Evolutionary conservation across 2,113 vertebrate species (phyloP).

Genomic region (Pedionomus torquatus): DNA sequence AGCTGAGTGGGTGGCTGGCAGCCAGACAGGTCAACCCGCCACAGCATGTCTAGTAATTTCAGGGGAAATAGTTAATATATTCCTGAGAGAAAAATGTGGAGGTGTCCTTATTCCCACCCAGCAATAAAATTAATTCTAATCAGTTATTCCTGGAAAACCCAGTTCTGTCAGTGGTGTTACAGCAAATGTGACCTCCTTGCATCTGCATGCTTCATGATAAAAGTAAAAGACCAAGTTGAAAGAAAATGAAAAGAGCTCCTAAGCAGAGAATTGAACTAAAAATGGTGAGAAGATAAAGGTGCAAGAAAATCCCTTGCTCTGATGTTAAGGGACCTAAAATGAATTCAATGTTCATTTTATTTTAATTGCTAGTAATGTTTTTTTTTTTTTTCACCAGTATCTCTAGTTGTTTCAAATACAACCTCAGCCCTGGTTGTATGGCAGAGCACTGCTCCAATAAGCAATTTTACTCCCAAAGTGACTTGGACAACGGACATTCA

Average conservation of each 20-base stretch:
- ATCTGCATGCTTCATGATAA: neutral
- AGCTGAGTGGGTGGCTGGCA: neutral
- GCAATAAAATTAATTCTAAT: constrained; percentile 46
- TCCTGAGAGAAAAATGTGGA: neutral
- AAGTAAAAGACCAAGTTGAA: neutral
- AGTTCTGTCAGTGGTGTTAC: neutral
- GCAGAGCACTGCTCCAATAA: neutral
- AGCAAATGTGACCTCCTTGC: neutral
- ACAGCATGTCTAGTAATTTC: neutral
- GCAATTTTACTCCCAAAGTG: neutral
- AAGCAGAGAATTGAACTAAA: neutral
- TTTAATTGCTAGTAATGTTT: neutral
- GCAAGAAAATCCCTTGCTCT: neutral
- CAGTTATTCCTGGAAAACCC: constrained; percentile 21
- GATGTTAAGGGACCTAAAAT: neutral
- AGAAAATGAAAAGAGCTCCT: neutral
- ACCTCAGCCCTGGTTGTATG: neutral
- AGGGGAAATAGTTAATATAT: neutral
- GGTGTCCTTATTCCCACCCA: neutral
- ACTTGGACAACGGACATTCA: neutral
- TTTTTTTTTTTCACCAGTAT: neutral
- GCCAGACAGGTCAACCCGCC: neutral
- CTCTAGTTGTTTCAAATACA: neutral
- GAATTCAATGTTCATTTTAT: neutral
- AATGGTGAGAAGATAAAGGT: neutral